Evolutionary conservation across 1,140 invertebrate species (phyloP).

Genomic region (Magallana angulata): DNA sequence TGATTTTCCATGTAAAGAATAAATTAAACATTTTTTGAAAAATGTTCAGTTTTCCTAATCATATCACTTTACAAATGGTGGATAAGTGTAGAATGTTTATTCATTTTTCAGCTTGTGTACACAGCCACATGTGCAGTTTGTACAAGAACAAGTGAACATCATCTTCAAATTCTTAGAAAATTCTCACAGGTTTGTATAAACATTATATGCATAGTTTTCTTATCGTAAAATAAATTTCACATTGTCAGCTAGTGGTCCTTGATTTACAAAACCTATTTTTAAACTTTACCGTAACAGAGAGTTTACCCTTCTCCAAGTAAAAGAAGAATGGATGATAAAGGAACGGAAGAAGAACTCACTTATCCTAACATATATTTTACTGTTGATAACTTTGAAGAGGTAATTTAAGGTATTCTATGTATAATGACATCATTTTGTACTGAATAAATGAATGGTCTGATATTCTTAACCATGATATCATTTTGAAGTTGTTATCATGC

Average conservation of each 20-base stretch:
- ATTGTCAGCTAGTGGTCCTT: too few species aligned
- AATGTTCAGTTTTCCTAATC: too few species aligned
- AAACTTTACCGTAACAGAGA: conserved; percentile 80
- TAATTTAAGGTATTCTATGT: conserved; percentile 75
- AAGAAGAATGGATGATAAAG: conserved; percentile 98
- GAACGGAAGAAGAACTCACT: conserved; percentile 98
- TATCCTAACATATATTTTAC: conserved; percentile 99
- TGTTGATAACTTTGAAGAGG: conserved; percentile 99
- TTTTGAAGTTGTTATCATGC: not conserved
- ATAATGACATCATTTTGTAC: not conserved
- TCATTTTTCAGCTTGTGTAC: conserved; percentile 89
- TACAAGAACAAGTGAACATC: conserved; percentile 96
- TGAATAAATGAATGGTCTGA: not conserved
- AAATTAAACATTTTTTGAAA: too few species aligned
- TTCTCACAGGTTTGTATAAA: conserved; percentile 88
- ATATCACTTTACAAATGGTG: too few species aligned
- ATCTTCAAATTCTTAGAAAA: conserved; percentile 95
- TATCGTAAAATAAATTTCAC: too few species aligned
- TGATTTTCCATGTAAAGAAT: too few species aligned
- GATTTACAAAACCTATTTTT: too few species aligned
- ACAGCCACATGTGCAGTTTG: conserved; percentile 97
- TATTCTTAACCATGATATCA: too few species aligned
- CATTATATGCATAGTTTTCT: too few species aligned
- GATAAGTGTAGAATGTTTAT: too few species aligned
- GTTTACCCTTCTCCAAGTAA: conserved; percentile 98